phyloP scores from a whole-genome alignment of 1,140 invertebrate species.

The Tachypleus tridentatus region DNA sequence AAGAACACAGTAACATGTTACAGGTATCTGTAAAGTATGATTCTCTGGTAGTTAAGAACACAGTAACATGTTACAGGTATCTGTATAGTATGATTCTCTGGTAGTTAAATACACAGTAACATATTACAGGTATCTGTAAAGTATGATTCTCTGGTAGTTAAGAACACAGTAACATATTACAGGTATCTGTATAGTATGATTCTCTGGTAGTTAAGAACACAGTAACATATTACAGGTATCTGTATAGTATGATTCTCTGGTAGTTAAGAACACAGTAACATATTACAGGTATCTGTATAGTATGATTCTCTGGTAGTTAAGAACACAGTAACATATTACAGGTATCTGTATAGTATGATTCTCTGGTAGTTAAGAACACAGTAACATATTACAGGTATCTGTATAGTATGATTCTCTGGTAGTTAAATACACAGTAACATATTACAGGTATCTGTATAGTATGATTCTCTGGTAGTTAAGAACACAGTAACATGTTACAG shows the following conservation, averaged over 20 bases:
- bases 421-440: slow-evolving; percentile 4
- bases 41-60: background rate
- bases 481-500: slow-evolving; percentile 4
- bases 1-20: slow-evolving; percentile 4
- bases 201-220: too few relatives aligned
- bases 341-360: background rate
- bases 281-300: slow-evolving; percentile 49
- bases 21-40: slow-evolving; percentile 1
- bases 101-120: slow-evolving; percentile 3
- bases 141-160: too few relatives aligned
- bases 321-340: slow-evolving; percentile 4
- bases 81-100: background rate
- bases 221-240: too few relatives aligned
- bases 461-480: background rate
- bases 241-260: too few relatives aligned
- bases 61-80: slow-evolving; percentile 2
- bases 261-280: too few relatives aligned
- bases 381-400: slow-evolving; percentile 2
- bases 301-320: too few relatives aligned
- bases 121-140: background rate
- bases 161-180: too few relatives aligned
- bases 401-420: background rate
- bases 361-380: background rate
- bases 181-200: too few relatives aligned
- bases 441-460: background rate